Evolutionary conservation across 2,113 vertebrate genomes (phyloP).

Genomic region (Onychorhynchus coronatus): DNA sequence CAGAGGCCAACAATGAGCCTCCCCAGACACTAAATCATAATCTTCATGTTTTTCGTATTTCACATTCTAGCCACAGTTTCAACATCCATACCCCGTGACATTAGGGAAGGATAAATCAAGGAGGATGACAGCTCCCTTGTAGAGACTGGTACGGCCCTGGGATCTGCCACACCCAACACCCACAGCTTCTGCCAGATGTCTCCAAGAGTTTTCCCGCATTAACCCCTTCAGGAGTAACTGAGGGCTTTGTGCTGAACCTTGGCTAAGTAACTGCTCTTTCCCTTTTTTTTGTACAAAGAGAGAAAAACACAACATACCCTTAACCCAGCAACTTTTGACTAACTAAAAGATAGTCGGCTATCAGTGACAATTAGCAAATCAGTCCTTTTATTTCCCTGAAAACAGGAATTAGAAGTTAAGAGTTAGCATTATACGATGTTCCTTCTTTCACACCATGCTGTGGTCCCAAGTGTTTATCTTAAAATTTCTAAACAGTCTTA

Average conservation of each 20-base stretch:
- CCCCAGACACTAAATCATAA: constrained; percentile 87
- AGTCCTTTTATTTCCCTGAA: neutral
- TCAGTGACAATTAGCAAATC: neutral
- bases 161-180: constrained; percentile 83
- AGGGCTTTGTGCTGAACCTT: neutral
- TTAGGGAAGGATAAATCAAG: constrained; percentile 88
- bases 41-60: constrained; percentile 87
- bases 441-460: neutral
- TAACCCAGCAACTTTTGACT: neutral
- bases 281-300: neutral
- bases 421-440: neutral
- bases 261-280: neutral
- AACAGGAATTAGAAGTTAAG: neutral
- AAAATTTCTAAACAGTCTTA: neutral
- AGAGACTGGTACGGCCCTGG: constrained; percentile 89
- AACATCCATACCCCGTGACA: constrained; percentile 88
- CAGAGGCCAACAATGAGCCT: constrained; percentile 75
- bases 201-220: constrained; percentile 57
- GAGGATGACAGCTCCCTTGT: constrained; percentile 85
- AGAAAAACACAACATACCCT: neutral
- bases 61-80: constrained; percentile 88
- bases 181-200: constrained; percentile 86
- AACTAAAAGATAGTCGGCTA: neutral
- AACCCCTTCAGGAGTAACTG: constrained; percentile 65
- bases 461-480: neutral